A percentile compares a stretch with the other conserved stretches of the same genome.
These are phyloP conservation scores for Eucera pruinosa DNA, from an alignment of 2,888 invertebrate species.

Conservation along the genomic window DNA sequence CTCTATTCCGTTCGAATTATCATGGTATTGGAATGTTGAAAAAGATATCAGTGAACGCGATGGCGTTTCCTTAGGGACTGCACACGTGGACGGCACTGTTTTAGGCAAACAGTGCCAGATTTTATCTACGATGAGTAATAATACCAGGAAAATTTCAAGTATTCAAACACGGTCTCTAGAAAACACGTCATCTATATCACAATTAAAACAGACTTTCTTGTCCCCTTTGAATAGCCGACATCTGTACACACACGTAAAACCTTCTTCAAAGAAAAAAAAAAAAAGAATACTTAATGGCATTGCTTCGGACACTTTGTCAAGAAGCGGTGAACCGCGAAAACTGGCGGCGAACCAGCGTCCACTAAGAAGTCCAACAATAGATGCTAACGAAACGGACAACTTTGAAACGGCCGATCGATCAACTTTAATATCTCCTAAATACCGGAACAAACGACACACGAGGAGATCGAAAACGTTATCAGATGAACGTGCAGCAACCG, in stretches of 20 bases:
- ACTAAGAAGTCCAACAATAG: conserved; percentile 29
- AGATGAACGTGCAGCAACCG: not conserved
- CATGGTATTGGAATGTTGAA: conserved; percentile 8
- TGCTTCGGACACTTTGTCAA: conserved; percentile 3
- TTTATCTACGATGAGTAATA: conserved; percentile 27
- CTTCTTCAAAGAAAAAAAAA: not conserved
- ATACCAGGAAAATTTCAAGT: conserved; percentile 14
- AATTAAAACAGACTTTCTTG: conserved; percentile 19
- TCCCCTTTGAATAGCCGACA: not conserved
- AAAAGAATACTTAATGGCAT: not conserved
- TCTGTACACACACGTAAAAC: not conserved
- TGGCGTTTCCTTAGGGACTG: not conserved
- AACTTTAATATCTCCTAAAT: conserved; percentile 40
- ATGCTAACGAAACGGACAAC: conserved; percentile 45
- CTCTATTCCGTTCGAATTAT: not conserved
- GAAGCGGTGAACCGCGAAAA: conserved; percentile 43
- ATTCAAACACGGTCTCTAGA: not conserved
- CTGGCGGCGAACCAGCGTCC: not conserved
- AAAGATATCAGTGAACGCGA: not conserved
- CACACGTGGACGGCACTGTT: conserved; percentile 9
- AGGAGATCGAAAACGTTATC: not conserved
- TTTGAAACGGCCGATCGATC: conserved; percentile 40
- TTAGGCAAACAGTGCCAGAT: conserved; percentile 9
- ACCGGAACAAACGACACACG: conserved; percentile 29
- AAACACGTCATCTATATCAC: conserved; percentile 12